Percentiles rank a stretch among this genome's conserved stretches.
Conservation (phyloP, 1,140 invertebrate genomes). For the Plectrocnemia conspersa region DNA sequence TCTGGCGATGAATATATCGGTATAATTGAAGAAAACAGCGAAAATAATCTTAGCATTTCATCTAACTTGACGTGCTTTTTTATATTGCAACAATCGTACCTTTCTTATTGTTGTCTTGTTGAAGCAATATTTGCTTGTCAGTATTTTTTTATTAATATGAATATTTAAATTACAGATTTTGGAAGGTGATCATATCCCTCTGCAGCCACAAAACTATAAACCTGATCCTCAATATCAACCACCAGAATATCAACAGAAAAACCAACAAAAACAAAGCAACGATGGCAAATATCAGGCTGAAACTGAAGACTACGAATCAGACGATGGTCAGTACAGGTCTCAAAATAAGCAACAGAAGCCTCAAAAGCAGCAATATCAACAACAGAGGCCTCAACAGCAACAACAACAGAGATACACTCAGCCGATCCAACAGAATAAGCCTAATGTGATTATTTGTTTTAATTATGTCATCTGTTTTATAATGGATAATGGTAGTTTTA, state of each 20-base stretch:
- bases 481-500: too few relatives aligned
- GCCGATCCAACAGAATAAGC: slow-evolving; percentile 8
- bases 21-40: too few relatives aligned
- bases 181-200: slow-evolving; percentile 48
- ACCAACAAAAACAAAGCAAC: not conserved
- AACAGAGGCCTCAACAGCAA: not conserved
- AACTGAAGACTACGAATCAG: slow-evolving; percentile 10
- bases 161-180: slow-evolving; percentile 43
- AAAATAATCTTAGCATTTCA: too few relatives aligned
- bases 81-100: too few relatives aligned
- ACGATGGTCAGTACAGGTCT: slow-evolving; percentile 6
- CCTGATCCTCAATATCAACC: slow-evolving; percentile 30
- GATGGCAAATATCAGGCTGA: slow-evolving; percentile 14
- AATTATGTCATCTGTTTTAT: not conserved
- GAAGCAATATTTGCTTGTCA: too few relatives aligned
- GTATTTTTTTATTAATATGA: too few relatives aligned
- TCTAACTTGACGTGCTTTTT: too few relatives aligned
- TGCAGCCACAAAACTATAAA: slow-evolving; percentile 28
- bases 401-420: slow-evolving; percentile 13
- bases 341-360: not conserved
- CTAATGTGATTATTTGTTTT: too few relatives aligned
- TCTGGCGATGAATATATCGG: too few relatives aligned
- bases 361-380: slow-evolving; percentile 12
- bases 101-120: too few relatives aligned
- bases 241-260: slow-evolving; percentile 17